Base-by-base conservation (phyloP, 2,797 vertebrate species). In the Tadarida brasiliensis region DNA sequence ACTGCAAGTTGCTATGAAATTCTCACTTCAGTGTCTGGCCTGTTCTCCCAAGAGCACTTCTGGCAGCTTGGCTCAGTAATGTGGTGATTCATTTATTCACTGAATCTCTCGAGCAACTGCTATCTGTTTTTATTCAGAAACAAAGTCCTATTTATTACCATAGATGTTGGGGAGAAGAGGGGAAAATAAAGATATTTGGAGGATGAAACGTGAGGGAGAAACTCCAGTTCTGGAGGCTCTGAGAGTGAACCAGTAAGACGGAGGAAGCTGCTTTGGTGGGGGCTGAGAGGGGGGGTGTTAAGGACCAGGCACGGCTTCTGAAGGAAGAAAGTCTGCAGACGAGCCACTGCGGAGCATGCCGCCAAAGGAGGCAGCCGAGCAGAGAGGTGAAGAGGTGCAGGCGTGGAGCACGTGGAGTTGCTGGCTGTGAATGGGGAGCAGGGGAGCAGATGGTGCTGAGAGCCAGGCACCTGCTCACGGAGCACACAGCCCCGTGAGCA, bases 111-210 rank as follows among this genome's bases (percentile, higher is more conserved):
- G n/a, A 97, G 49, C 20, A 63, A 30, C 19, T 35, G 24, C 22
- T 84, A 9, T 84, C 70, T 92, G 51, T 77, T 96, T 44, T 57
- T 74, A 83, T 63, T 93, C 65, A 83, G 74, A 93, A 91, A 59
- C 51, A 87, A 78, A 93, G 94, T 89, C n/a, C 35, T 89, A 28
- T 74, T 96, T 95, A 91, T 93, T 91, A 57, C 70, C 80, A n/a
- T 74, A 10, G 39, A 68, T 91, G 26, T 20, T 51, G 70, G 65
- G 67, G 51, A 91, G 65, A 67, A 54, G 74, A 80, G 24, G n/a
- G 84, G 82, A 89, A 87, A 63, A 83, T 59, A 35, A 88, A 89
- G 87, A 47, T 68, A 68, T 61, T 94, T 90, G 84, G 80, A 89
- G 35, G 90, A 86, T 51, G 56, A 39, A 15, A 87, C 20, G 16